A percentile compares a stretch with the other conserved stretches of the same genome.
Evolutionary conservation across 2,113 vertebrate species (phyloP).

Genomic region (Beaufortia kweichowensis): DNA sequence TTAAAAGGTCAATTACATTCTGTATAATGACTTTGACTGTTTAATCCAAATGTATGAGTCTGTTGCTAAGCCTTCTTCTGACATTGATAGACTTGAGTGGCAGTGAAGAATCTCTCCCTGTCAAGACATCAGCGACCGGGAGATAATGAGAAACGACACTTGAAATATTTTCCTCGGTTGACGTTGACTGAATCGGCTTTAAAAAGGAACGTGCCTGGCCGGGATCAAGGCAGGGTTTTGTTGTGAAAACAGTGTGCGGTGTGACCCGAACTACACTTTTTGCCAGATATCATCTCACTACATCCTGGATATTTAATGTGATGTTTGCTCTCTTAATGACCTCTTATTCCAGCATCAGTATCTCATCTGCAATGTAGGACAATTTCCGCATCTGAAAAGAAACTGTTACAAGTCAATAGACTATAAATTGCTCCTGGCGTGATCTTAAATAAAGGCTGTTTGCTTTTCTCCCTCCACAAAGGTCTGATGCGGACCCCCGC

Average conservation of each 20-base stretch:
- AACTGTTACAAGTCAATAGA: constrained; percentile 92
- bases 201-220: constrained; percentile 63
- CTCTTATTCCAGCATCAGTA: constrained; percentile 82
- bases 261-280: constrained; percentile 73
- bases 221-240: constrained; percentile 45
- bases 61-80: constrained; percentile 75
- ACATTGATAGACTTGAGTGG: constrained; percentile 86
- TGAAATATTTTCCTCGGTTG: constrained; percentile 70
- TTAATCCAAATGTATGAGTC: constrained; percentile 80
- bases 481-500: constrained; percentile 73
- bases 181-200: constrained; percentile 75
- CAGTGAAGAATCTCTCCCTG: constrained; percentile 78
- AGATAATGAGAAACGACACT: constrained; percentile 83
- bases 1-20: constrained; percentile 76
- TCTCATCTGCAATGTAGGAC: constrained; percentile 97
- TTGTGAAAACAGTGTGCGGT: constrained; percentile 78
- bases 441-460: constrained; percentile 87
- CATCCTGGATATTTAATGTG: constrained; percentile 76
- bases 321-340: constrained; percentile 80
- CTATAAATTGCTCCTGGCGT: constrained; percentile 92
- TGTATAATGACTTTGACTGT: constrained; percentile 76
- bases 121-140: constrained; percentile 76
- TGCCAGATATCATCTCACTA: constrained; percentile 86
- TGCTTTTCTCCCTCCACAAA: constrained; percentile 71
- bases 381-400: constrained; percentile 95